These are phyloP conservation scores for Naja naja DNA, from an alignment of 2,113 vertebrate species.

Conservation along the genomic window DNA sequence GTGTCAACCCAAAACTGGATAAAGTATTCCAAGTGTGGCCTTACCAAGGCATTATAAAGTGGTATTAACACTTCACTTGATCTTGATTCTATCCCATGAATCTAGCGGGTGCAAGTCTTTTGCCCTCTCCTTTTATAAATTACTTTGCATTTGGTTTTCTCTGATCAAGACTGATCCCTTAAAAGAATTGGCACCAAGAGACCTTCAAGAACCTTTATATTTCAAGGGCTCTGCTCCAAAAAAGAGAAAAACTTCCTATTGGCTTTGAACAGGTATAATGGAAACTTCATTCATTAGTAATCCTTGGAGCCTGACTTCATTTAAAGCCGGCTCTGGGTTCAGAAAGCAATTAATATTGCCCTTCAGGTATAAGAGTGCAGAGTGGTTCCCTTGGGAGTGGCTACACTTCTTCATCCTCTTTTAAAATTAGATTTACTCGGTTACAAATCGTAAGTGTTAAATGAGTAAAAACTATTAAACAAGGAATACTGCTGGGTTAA, in stretches of 20 bases:
- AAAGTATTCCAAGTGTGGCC: too few relatives aligned
- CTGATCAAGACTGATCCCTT: slow-evolving; percentile 55
- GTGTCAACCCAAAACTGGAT: too few relatives aligned
- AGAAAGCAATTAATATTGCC: slow-evolving; percentile 60
- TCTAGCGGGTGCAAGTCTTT: background rate
- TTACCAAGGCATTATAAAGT: too few relatives aligned
- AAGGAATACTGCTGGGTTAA: slow-evolving; percentile 73
- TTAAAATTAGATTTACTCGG: slow-evolving; percentile 74
- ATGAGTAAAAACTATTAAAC: slow-evolving; percentile 73
- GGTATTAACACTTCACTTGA: too few relatives aligned
- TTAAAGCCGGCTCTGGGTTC: slow-evolving; percentile 55
- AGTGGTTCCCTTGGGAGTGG: slow-evolving; percentile 58
- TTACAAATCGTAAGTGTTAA: slow-evolving; percentile 71
- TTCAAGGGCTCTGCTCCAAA: slow-evolving; percentile 57
- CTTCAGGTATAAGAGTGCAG: slow-evolving; percentile 53
- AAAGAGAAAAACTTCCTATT: slow-evolving; percentile 58
- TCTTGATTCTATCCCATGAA: background rate
- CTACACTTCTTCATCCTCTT: slow-evolving; percentile 66
- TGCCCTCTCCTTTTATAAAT: background rate
- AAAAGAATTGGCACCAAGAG: slow-evolving; percentile 53
- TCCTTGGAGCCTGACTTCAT: slow-evolving; percentile 63
- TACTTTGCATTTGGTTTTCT: background rate
- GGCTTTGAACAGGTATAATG: slow-evolving; percentile 56
- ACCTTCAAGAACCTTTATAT: background rate
- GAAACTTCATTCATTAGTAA: slow-evolving; percentile 58